These are phyloP conservation scores for Pteria penguin DNA, from an alignment of 2,888 invertebrate genomes.

Conservation along the genomic window DNA sequence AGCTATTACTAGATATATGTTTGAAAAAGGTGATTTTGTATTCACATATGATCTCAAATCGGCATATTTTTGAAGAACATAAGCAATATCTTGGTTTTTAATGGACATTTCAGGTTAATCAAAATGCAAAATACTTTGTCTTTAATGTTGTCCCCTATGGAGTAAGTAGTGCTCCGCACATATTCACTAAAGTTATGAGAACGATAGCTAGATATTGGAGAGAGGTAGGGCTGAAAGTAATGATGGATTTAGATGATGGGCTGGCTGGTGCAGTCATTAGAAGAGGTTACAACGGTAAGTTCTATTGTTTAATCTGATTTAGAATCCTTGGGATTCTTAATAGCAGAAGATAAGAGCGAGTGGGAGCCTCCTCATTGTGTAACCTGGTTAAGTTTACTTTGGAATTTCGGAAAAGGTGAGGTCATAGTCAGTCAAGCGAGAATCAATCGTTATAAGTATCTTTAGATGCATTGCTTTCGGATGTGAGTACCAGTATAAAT, in stretches of 20 bases:
- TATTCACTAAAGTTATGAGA: constrained; percentile 18
- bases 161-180: constrained; percentile 30
- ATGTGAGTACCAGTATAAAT: too few species aligned
- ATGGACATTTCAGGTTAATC: constrained; percentile 12
- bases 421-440: constrained; percentile 16
- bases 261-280: too few species aligned
- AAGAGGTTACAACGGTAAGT: too few species aligned
- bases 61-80: constrained; percentile 34
- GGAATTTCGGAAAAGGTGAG: constrained; percentile 28
- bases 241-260: constrained; percentile 39
- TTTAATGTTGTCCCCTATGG: constrained; percentile 34
- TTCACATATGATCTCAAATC: constrained; percentile 35
- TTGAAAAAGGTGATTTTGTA: constrained; percentile 31
- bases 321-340: constrained; percentile 11
- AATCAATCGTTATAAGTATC: neutral
- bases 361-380: constrained; percentile 30
- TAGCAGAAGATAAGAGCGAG: constrained; percentile 6
- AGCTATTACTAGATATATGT: constrained; percentile 20
- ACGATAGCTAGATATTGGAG: constrained; percentile 6
- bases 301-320: neutral
- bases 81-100: constrained; percentile 27
- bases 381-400: constrained; percentile 34
- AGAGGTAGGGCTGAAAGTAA: constrained; percentile 3
- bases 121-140: constrained; percentile 23
- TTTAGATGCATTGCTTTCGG: too few species aligned